Percentiles rank a stretch among this genome's conserved stretches.
These are phyloP conservation scores for Pteropus alecto DNA, from an alignment of 2,113 vertebrate genomes.

Conservation along the genomic window DNA sequence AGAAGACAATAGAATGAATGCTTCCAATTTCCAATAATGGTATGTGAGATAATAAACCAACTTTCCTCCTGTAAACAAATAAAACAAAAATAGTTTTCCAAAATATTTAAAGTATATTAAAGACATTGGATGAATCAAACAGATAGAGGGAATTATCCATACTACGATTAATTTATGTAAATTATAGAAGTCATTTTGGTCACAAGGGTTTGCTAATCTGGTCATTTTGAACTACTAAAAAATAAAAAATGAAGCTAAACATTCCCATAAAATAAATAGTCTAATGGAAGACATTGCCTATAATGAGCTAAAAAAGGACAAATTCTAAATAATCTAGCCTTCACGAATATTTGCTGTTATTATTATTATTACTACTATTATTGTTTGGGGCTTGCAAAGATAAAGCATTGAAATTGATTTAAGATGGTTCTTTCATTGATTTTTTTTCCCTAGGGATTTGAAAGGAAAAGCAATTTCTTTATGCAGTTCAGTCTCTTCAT, in stretches of 20 bases:
- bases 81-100: background rate
- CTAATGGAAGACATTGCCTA: background rate
- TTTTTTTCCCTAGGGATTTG: background rate
- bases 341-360: background rate
- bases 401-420: background rate
- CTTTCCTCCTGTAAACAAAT: background rate
- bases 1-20: background rate
- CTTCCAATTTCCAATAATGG: background rate
- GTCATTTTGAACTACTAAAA: background rate
- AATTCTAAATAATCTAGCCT: background rate
- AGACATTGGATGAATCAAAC: background rate
- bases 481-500: background rate
- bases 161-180: background rate
- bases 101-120: background rate
- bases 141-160: background rate
- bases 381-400: background rate
- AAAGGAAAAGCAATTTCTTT: background rate
- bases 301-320: background rate
- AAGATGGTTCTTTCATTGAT: background rate
- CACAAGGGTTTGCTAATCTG: background rate
- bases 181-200: background rate
- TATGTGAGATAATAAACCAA: background rate
- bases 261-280: too few relatives aligned
- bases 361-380: background rate
- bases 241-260: background rate